Base-by-base conservation (phyloP, 2,888 invertebrate genomes). In the Erebia ligea region DNA sequence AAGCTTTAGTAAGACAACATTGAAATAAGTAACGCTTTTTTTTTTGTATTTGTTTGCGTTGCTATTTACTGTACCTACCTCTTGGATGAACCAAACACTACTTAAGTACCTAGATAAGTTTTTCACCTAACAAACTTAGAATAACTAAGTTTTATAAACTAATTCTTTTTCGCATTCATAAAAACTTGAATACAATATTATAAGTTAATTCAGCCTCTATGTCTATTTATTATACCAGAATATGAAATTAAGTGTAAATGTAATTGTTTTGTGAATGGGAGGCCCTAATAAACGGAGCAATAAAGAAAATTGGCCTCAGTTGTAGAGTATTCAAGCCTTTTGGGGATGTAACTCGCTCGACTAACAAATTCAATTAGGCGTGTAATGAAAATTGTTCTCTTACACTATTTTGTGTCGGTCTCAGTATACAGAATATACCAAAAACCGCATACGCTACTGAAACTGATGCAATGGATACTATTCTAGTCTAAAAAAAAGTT, bases 341-440 rank as follows among this genome's bases (percentile, higher is more conserved):
- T 67, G 70, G 74, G 74, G 70, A 68, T 69, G 70, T 69, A 64
- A 61, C 74, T 65, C 34, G 71, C 66, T 72, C 74, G 74, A 74
- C 74, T 78, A 71, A 76, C 76, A 74, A 76, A 76, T 78, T 75
- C 74, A 78, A 78, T 78, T 76, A 78, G 75, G 74, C 72, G 73
- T 75, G 75, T 75, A 77, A 77, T 76, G 76, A 75, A 78, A 78
- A 76, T 74, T 74, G 76, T 75, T 78, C 73, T 70, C 74, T 74
- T 74, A 71, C 71, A 75, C 70, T 72, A 71, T 72, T 71, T 68
- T 76, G 70, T 72, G 57, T 68, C 3, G 15, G 45, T 21, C 13
- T 62, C 13, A 19, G 59, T 9, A 42, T 61, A 61, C 40, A 15
- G n/a, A n/a, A 40, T 21, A 57, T 25, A 57, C n/a, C 15, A n/a